Evolutionary conservation across 2,113 vertebrate species (phyloP), one percentile per base, ranked within the genome.

Genomic region (Picathartes gymnocephalus): DNA sequence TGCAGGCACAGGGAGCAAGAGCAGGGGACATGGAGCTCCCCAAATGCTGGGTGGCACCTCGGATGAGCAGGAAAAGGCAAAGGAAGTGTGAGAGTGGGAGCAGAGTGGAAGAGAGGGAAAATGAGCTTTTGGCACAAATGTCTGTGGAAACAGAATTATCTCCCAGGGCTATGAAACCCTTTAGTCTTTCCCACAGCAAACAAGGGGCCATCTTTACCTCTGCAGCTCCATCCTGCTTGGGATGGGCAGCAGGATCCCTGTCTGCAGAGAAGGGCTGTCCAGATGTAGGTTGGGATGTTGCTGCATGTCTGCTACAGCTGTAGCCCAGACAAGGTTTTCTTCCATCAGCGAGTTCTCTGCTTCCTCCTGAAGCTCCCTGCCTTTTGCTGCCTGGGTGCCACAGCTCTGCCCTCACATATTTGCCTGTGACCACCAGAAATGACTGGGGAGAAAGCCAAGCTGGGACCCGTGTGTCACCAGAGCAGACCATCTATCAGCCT

Each of bases 1-100:
- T 82, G 74, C 0, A 0, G 42, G 39, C 6, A 18, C 19, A 18
- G 61, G 48, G 35, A 57, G 33, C 37, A 51, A 8, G 33, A 23
- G 35, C 25, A 42, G 44, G 35, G 23, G 17, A 33, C 1, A 0
- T 3, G 28, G 83, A 88, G 20, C 31, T 58, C 7, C 42, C 17
- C 44, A 10, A 7, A 7, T 6, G 28, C 61, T 57, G 76, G 22
- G 35, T 3, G 11, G 7, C n/a, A 61, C 15, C 54, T 83, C 1
- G 2, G 25, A 6, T 24, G 45, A 39, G 54, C 53, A 64, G 45
- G 35, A 60, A 33, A 62, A 71, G 40, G 8, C n/a, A 71, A 66
- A 61, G 35, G 6, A 33, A 77, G 15, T 14, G 60, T 37, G 53
- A 30, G n/a, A 23, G 24, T 3, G 8, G 80, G n/a, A 72, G 19